Conservation (phyloP, 2,888 invertebrate genomes). For the Pseudococcus viburni region DNA sequence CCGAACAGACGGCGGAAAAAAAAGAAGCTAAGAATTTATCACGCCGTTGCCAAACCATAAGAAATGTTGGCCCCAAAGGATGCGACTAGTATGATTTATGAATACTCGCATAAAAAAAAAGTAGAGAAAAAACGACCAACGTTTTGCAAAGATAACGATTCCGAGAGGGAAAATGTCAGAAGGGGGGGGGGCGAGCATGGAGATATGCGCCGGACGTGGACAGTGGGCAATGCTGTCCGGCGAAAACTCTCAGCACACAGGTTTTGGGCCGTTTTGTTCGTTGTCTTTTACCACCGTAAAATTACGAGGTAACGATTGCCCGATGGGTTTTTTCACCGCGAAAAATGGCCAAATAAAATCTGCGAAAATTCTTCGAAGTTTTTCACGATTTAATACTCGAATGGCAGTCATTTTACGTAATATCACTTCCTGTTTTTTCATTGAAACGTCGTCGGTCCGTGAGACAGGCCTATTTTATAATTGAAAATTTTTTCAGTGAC, state of each 20-base stretch:
- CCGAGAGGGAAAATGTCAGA: not conserved
- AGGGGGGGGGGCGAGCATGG: not conserved
- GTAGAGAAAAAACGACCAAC: not conserved
- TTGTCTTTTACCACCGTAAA: not conserved
- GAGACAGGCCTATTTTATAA: too few relatives aligned
- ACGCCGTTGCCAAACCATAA: slow-evolving; percentile 50
- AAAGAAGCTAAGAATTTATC: slow-evolving; percentile 31
- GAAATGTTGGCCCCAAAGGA: slow-evolving; percentile 52
- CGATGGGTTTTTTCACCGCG: not conserved
- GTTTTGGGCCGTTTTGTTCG: not conserved
- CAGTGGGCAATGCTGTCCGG: not conserved
- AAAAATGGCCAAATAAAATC: not conserved
- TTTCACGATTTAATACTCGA: too few relatives aligned
- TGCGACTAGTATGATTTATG: slow-evolving; percentile 49
- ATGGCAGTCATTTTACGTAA: too few relatives aligned
- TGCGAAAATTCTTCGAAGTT: not conserved
- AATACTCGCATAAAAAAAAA: not conserved
- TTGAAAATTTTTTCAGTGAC: too few relatives aligned
- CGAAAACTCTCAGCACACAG: not conserved
- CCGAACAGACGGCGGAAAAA: not conserved
- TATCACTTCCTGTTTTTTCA: too few relatives aligned
- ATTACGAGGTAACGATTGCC: not conserved
- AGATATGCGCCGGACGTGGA: not conserved
- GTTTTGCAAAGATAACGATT: slow-evolving; percentile 27
- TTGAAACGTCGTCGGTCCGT: too few relatives aligned